Conservation (phyloP, 2,113 vertebrate genomes). For the Dipodomys stephensi region DNA sequence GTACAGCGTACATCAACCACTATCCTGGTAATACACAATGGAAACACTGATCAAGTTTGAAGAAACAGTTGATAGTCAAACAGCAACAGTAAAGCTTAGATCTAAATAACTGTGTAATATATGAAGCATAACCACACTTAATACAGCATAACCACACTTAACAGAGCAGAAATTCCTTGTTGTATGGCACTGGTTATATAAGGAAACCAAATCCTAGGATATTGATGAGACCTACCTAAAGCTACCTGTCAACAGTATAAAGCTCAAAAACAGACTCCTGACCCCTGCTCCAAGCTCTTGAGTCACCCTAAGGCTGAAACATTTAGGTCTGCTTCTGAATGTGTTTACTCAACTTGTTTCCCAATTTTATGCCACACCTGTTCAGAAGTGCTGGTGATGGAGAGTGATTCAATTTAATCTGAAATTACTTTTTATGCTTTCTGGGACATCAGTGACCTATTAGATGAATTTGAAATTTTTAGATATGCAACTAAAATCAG, state of each 20-base stretch:
- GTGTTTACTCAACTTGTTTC: neutral
- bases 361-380: neutral
- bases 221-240: neutral
- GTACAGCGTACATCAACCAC: neutral
- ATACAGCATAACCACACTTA: neutral
- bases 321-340: neutral
- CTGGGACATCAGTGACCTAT: neutral
- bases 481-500: neutral
- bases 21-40: neutral
- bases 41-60: conserved; percentile 2
- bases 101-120: neutral
- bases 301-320: no score
- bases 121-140: neutral
- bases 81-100: neutral
- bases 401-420: conserved; percentile 1
- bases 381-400: neutral
- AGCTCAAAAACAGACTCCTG: no score
- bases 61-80: conserved; percentile 12
- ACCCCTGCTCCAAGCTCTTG: no score
- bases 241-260: no score
- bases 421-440: conserved; percentile 20
- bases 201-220: neutral
- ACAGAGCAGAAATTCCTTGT: neutral
- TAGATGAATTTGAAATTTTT: neutral
- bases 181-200: neutral